Base-by-base conservation (phyloP, 2,888 invertebrate species). In the Erpobdella octoculata region DNA sequence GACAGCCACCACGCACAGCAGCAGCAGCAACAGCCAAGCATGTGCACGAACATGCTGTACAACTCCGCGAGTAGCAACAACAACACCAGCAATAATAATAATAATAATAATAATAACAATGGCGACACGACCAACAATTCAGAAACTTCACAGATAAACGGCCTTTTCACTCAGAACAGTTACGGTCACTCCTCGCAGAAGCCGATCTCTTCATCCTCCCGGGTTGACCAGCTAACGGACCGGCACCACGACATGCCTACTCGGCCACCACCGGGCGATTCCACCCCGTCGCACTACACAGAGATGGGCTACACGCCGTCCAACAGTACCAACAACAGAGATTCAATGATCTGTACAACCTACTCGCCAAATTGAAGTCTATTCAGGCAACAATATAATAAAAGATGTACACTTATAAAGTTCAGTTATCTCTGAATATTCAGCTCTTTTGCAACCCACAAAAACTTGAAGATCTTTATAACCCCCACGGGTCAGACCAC, bases 1-100 rank as follows among this genome's bases (percentile, higher is more conserved):
- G 8, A 9, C 28, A 21, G 28, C 28, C 53, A 53, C 28, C 66
- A 70, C 41, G 28, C 71, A 18, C 48, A 70, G 33, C 66, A 70
- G 31, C 67, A 67, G 0, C 67, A 67, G n/a, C 68, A 68, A 15
- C 48, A 68, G 18, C 53, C 1, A 3, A 12, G 8, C 8, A 2
- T 12, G 5, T 2, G 28, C 53, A 2, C 53, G 21, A 53, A 15
- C n/a, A 28, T 25, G 12, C 70, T 25, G 33, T 61, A 28, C 70
- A 64, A 64, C 64, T 41, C 38, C 28, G 25, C 46, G 61, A 67
- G 33, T 46, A 31, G 36, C 48, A 65, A 36, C 53, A 65, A 0
- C 72, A 61, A 9, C 72, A 72, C 36, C 46, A 72, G 28, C 48
- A 48, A 12, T 12, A 48, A 48, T 6, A 53, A 53, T 12, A 53